Base-by-base conservation (phyloP, 1,140 invertebrate species). In the Oncopodura yosiiana region DNA sequence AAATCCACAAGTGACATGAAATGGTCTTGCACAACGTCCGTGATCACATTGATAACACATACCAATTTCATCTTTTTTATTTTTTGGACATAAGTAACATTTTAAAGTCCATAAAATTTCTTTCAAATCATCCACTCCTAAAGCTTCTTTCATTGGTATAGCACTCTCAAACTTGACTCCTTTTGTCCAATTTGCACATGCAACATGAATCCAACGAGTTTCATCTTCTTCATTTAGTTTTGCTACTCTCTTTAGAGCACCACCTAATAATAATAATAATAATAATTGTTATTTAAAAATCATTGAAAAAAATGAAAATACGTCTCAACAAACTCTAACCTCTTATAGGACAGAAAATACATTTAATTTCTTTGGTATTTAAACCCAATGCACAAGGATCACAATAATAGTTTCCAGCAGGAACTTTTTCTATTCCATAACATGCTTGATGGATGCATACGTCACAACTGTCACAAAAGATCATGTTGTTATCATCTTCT, bases 391-490 rank as follows among this genome's bases (percentile, higher is more conserved):
- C n/a, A n/a, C 42, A 44, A 44, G 42, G 18, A 18, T 44, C 19
- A 24, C 42, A 44, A 24, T 44, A 9, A 18, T 24, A 44, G 3
- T 44, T 29, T 49, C 27, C 27, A 9, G 29, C 26, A 5, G 45
- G 45, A 32, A 49, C 32, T 8, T 30, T 18, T 21, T 30, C 11
- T 3, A 49, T 18, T 3, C 45, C 45, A 36, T 49, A 49, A 23
- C 45, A 49, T 24, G 45, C 45, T 21, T 49, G 45, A 21, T 49
- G 45, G 6, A 49, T 29, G 21, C 45, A 49, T 4, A 49, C 19
- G 32, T 49, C 32, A 23, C 45, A 49, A 11, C n/a, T 49, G 6
- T 49, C 45, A 21, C 45, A 49, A 18, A 12, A 49, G 14, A 49
- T 18, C 45, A 49, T 49, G 16, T 49, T 36, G 19, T 49, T 49